Evolutionary conservation across 2,888 invertebrate genomes (phyloP).

Genomic region (Matsumyia berberina): DNA sequence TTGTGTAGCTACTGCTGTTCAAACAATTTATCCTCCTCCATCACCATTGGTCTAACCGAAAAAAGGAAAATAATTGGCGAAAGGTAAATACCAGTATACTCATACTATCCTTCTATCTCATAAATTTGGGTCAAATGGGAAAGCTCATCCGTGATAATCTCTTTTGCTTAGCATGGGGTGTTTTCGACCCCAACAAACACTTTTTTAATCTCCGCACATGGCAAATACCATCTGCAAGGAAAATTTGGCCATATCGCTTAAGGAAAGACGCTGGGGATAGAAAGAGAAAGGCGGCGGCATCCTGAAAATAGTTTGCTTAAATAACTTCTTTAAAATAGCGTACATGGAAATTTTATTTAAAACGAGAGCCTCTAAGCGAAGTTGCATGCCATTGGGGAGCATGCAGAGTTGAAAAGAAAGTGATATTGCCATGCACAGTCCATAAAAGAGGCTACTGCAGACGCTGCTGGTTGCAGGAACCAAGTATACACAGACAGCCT

Average conservation of each 20-base stretch:
- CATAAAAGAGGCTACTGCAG: constrained; percentile 28
- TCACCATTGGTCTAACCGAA: constrained; percentile 25
- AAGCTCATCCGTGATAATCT: constrained; percentile 59
- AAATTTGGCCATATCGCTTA: constrained; percentile 39
- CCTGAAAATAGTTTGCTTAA: constrained; percentile 55
- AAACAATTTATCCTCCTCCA: constrained; percentile 50
- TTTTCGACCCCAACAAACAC: constrained; percentile 28
- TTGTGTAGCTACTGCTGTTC: constrained; percentile 36
- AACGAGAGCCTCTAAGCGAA: constrained; percentile 26
- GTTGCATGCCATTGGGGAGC: constrained; percentile 16
- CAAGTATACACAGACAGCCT: constrained; percentile 52
- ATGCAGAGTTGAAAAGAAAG: constrained; percentile 47
- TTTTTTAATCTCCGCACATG: constrained; percentile 53
- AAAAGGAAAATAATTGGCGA: constrained; percentile 52
- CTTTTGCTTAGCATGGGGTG: constrained; percentile 26
- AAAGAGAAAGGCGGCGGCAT: constrained; percentile 17
- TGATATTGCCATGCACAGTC: constrained; percentile 10
- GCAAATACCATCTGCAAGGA: constrained; percentile 51
- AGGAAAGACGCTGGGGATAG: constrained; percentile 30
- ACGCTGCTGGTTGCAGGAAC: constrained; percentile 6
- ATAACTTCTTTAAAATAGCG: constrained; percentile 52
- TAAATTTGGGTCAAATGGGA: constrained; percentile 65
- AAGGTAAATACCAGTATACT: constrained; percentile 58
- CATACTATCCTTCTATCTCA: constrained; percentile 31
- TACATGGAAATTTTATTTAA: constrained; percentile 44